Evolutionary conservation across 2,888 invertebrate genomes (phyloP).

Genomic region (Keiferia lycopersicella): DNA sequence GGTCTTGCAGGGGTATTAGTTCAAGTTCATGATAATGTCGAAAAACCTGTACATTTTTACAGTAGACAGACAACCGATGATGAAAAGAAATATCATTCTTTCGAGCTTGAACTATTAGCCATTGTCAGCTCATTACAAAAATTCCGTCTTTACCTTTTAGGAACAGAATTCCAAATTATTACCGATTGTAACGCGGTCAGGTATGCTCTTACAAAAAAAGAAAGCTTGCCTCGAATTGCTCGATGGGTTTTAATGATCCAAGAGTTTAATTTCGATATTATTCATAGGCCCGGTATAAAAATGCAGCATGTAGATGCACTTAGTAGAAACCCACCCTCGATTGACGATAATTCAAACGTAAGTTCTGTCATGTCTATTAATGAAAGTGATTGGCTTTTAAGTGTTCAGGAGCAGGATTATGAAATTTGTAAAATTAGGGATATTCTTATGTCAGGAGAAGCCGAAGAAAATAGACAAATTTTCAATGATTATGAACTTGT

Average conservation of each 20-base stretch:
- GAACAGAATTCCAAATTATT: constrained; percentile 25
- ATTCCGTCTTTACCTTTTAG: constrained; percentile 41
- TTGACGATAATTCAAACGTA: not conserved
- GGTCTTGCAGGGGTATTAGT: constrained; percentile 47
- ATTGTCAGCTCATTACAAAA: constrained; percentile 39
- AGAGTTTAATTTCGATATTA: not conserved
- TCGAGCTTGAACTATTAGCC: constrained; percentile 48
- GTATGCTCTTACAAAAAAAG: constrained; percentile 36
- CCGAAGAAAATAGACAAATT: constrained; percentile 22
- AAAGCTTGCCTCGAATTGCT: constrained; percentile 38
- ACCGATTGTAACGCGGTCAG: not conserved
- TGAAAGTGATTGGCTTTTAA: not conserved
- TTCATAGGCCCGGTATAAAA: constrained; percentile 14
- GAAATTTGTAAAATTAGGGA: constrained; percentile 13
- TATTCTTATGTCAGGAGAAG: constrained; percentile 44
- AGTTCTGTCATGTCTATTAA: too few relatives aligned
- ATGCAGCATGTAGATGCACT: constrained; percentile 18
- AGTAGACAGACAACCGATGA: constrained; percentile 47
- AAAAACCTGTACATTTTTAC: constrained; percentile 44
- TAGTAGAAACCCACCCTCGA: not conserved
- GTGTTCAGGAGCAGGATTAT: constrained; percentile 8
- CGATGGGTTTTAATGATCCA: not conserved
- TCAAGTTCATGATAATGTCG: constrained; percentile 36
- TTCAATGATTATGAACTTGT: constrained; percentile 34
- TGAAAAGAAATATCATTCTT: constrained; percentile 49